phyloP scores from a whole-genome alignment of 1,140 invertebrate species.

The Drosophila micromelanica region DNA sequence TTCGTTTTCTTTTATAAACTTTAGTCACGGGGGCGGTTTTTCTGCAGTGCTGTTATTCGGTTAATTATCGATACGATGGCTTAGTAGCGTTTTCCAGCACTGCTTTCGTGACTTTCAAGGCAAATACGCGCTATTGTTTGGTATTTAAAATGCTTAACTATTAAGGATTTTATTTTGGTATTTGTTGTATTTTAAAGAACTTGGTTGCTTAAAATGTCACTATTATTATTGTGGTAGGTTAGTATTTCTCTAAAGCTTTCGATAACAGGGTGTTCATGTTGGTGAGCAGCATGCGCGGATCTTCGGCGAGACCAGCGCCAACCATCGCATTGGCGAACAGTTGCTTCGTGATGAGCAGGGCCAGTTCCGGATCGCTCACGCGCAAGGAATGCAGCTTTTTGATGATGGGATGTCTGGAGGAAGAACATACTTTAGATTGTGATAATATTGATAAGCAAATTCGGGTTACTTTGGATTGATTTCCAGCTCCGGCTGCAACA shows the following conservation, averaged over 20 bases:
- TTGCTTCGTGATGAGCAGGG: conserved; percentile 94
- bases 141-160: background rate
- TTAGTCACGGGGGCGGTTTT: conserved; percentile 72
- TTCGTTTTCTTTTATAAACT: conserved; percentile 76
- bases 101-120: background rate
- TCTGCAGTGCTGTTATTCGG: conserved; percentile 16
- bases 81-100: background rate
- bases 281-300: conserved; percentile 92
- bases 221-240: conserved; percentile 35
- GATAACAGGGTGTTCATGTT: conserved; percentile 95
- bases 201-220: conserved; percentile 12
- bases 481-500: conserved; percentile 96
- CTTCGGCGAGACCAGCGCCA: conserved; percentile 96
- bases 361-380: conserved; percentile 91
- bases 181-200: conserved; percentile 23
- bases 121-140: background rate
- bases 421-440: background rate
- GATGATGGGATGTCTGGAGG: conserved; percentile 93
- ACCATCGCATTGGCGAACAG: conserved; percentile 98
- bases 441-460: background rate
- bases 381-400: conserved; percentile 93
- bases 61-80: conserved; percentile 17
- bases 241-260: conserved; percentile 93
- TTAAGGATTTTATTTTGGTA: background rate
- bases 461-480: conserved; percentile 93